Evolutionary conservation across 2,797 vertebrate genomes (phyloP), one percentile per base, ranked within the genome.

Genomic region (Aplochiton taeniatus): DNA sequence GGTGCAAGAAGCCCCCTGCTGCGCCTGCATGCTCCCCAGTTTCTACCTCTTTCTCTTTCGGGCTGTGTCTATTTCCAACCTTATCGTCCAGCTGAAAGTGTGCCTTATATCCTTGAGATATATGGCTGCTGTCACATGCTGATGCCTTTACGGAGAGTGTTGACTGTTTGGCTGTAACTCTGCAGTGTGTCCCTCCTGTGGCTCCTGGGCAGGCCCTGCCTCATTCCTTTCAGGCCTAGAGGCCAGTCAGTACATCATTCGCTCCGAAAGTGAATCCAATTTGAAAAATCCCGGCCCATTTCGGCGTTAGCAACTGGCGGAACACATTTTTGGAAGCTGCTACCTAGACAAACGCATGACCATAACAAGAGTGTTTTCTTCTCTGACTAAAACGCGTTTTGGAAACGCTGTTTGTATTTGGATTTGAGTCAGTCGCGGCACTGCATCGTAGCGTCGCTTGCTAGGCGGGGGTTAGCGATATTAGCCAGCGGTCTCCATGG

Each of bases 401-500:
- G 31, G 31, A 31, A 31, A 31, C 6, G 31, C 31, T 31, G 6
- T 31, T 31, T 31, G 31, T 3, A 31, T 31, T 3, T 31, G 2
- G 2, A 6, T 31, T 31, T 31, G 31, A 3, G 31, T 31, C 31
- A 31, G 6, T 31, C 31, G 6, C 6, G 31, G 31, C 31, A 31
- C 3, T 31, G 31, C 31, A 31, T 31, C 31, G 77, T 83, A 82
- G 70, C 66, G 61, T 85, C 72, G 70, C 75, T 75, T 63, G 74
- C 62, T 62, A 65, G 75, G 75, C 81, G 75, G 70, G 73, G 81
- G 55, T 88, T 84, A 91, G 88, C 81, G 77, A 73, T 87, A 87
- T 88, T 87, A 84, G 77, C 78, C 80, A 69, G 68, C 61, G 77
- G 80, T 88, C 83, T 85, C 83, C 82, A 83, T 83, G 84, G 87